Evolutionary conservation across 2,888 invertebrate species (phyloP).

Genomic region (Drosophila buzzatii): DNA sequence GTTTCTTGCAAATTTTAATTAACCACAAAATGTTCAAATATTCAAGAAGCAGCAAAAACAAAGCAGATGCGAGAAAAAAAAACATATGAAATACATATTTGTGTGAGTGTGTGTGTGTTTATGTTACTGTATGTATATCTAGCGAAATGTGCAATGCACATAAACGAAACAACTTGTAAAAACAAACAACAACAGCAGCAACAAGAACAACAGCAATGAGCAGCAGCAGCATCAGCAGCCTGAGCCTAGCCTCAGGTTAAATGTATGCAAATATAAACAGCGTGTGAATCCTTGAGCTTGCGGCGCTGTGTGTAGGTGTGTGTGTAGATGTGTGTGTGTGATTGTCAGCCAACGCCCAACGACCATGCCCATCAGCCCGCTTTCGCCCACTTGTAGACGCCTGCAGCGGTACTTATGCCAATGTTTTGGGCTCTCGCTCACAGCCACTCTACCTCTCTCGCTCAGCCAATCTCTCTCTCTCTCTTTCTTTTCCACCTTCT

Average conservation of each 20-base stretch:
- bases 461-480: neutral
- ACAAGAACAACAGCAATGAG: constrained; percentile 16
- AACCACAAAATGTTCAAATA: constrained; percentile 65
- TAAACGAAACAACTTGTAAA: constrained; percentile 61
- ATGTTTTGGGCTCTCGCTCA: constrained; percentile 58
- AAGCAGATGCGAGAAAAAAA: constrained; percentile 20
- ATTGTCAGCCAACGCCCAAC: neutral
- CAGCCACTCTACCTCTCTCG: neutral
- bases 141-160: constrained; percentile 43
- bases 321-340: constrained; percentile 2
- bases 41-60: constrained; percentile 42
- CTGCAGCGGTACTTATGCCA: constrained; percentile 73
- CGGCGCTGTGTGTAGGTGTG: constrained; percentile 4
- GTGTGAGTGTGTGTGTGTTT: constrained; percentile 5
- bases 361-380: constrained; percentile 13
- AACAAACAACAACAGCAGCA: constrained; percentile 51
- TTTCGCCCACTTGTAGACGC: constrained; percentile 49
- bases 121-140: neutral
- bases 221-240: neutral
- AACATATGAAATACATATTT: neutral
- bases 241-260: constrained; percentile 69
- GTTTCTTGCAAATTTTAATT: constrained; percentile 67
- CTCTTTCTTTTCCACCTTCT: neutral
- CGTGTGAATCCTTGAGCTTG: constrained; percentile 59
- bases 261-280: constrained; percentile 78